These are phyloP conservation scores for Alcedo atthis DNA, from an alignment of 2,797 vertebrate species.

Conservation along the genomic window DNA sequence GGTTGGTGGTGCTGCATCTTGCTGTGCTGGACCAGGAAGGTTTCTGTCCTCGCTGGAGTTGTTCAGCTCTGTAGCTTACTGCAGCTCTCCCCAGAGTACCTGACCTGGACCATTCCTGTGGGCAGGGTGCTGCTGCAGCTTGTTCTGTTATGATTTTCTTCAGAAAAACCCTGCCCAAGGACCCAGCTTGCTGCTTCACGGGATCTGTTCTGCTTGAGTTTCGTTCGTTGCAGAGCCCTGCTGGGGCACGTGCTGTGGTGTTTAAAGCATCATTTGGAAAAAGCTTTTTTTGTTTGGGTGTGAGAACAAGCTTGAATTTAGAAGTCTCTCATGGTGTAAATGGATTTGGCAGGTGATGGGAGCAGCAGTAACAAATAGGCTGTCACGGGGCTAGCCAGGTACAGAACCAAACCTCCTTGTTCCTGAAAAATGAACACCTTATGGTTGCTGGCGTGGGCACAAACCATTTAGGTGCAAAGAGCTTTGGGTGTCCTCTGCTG, in stretches of 20 bases:
- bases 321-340: neutral
- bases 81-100: neutral
- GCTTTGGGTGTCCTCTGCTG: neutral
- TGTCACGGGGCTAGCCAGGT: neutral
- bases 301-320: neutral
- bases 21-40: neutral
- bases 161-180: neutral
- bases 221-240: accelerated
- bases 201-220: neutral
- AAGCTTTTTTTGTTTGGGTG: neutral
- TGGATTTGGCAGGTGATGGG: neutral
- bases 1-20: neutral
- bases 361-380: neutral
- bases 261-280: neutral
- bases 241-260: accelerated
- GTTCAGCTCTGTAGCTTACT: accelerated
- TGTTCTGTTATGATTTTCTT: neutral
- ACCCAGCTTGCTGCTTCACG: neutral
- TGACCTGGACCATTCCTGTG: accelerated
- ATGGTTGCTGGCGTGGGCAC: neutral
- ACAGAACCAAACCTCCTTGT: neutral
- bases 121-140: neutral
- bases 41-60: neutral
- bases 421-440: neutral
- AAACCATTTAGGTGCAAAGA: neutral